phyloP scores from a whole-genome alignment of 2,113 vertebrate genomes.

The Eudorcas thomsonii region DNA sequence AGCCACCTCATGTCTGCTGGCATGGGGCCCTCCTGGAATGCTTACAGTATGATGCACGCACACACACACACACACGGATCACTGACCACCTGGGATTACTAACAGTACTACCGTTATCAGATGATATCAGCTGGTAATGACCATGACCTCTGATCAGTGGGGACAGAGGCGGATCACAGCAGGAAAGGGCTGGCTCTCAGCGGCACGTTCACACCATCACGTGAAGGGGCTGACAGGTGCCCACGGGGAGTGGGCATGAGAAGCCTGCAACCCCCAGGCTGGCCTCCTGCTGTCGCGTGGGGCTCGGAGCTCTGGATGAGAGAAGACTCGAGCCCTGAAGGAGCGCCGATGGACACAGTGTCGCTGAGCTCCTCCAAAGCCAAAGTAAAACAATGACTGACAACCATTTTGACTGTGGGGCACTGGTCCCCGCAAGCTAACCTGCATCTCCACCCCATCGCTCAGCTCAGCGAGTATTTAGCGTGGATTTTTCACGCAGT shows the following conservation, averaged over 20 bases:
- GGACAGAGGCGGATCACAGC: neutral
- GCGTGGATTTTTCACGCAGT: slow-evolving; percentile 69
- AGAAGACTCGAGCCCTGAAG: slow-evolving; percentile 3
- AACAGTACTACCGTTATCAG: neutral
- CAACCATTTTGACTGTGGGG: slow-evolving; percentile 38
- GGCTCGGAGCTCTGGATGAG: slow-evolving; percentile 55
- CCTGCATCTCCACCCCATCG: slow-evolving; percentile 63
- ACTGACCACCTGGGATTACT: neutral
- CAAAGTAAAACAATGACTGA: slow-evolving; percentile 71
- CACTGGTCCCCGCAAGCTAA: slow-evolving; percentile 52
- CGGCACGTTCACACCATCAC: neutral
- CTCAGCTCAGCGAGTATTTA: slow-evolving; percentile 74
- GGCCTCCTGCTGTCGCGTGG: slow-evolving; percentile 12
- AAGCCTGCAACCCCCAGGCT: neutral
- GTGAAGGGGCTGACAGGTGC: neutral
- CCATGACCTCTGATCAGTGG: neutral
- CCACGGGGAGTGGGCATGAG: neutral
- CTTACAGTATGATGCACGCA: neutral
- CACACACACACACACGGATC: neutral
- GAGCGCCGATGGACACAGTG: slow-evolving; percentile 54
- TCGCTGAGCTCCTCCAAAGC: slow-evolving; percentile 60
- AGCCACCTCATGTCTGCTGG: neutral
- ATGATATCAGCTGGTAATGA: neutral
- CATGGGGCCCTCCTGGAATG: neutral
- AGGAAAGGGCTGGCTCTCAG: neutral